Conservation (phyloP, 1,140 invertebrate species). For the Oncopodura yosiiana region DNA sequence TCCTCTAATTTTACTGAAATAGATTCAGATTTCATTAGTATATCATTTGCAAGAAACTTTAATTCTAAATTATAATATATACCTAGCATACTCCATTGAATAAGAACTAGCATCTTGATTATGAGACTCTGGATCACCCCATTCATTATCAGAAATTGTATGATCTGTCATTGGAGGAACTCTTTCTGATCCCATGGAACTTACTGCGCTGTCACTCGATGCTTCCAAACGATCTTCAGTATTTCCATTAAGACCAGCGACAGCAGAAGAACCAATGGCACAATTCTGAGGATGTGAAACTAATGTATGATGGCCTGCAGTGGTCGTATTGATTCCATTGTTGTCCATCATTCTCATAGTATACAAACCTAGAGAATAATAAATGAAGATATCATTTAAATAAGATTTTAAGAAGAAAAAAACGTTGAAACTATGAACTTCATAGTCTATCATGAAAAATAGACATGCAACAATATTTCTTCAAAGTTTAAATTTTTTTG, state of each 20-base stretch:
- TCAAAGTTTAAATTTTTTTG: too few relatives aligned
- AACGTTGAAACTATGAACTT: too few relatives aligned
- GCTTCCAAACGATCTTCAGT: slow-evolving; percentile 61
- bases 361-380: slow-evolving; percentile 60
- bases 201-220: slow-evolving; percentile 75
- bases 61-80: slow-evolving; percentile 38
- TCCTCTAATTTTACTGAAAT: slow-evolving; percentile 54
- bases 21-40: slow-evolving; percentile 7
- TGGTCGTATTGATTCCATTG: slow-evolving; percentile 32
- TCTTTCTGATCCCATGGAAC: slow-evolving; percentile 79
- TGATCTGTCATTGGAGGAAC: slow-evolving; percentile 49
- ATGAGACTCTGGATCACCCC: slow-evolving; percentile 76
- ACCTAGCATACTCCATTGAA: slow-evolving; percentile 35
- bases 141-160: slow-evolving; percentile 74
- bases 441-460: too few relatives aligned
- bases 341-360: slow-evolving; percentile 70
- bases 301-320: background rate
- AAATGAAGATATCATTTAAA: too few relatives aligned
- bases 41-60: slow-evolving; percentile 31
- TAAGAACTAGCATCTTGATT: slow-evolving; percentile 38
- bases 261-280: slow-evolving; percentile 36
- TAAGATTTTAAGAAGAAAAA: too few relatives aligned
- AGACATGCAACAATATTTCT: too few relatives aligned
- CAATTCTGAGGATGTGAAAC: slow-evolving; percentile 15
- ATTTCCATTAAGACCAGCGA: slow-evolving; percentile 36